A percentile compares a stretch with the other conserved stretches of the same genome.
phyloP scores from a whole-genome alignment of 2,797 vertebrate genomes.

The Adrianichthys oophorus region DNA sequence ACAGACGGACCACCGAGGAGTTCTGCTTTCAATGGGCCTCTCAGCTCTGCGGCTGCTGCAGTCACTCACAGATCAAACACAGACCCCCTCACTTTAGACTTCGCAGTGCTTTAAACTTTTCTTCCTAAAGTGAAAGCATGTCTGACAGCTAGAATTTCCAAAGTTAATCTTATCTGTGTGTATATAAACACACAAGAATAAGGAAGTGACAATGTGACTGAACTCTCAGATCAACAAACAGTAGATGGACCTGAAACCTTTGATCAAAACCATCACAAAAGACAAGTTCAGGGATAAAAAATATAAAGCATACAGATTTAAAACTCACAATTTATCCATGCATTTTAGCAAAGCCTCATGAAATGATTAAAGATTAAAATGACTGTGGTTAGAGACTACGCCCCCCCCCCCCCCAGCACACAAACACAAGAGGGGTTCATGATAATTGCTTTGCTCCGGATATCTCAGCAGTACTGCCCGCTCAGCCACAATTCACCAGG shows the following conservation, averaged over 20 bases:
- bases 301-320: too few species aligned
- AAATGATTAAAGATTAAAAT: conserved; percentile 68
- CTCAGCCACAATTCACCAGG: conserved; percentile 48
- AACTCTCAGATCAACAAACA: conserved; percentile 30
- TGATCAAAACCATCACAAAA: too few species aligned
- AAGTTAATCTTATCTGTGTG: conserved; percentile 64
- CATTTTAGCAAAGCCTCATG: conserved; percentile 7
- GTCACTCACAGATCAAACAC: conserved; percentile 66
- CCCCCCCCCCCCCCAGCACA: conserved; percentile 16
- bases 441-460: conserved; percentile 77
- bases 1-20: conserved; percentile 76
- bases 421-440: conserved; percentile 67
- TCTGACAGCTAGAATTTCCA: conserved; percentile 56
- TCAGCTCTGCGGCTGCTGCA: conserved; percentile 71
- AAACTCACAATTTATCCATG: not conserved
- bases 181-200: conserved; percentile 71
- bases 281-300: too few species aligned
- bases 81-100: conserved; percentile 24
- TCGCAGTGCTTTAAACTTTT: conserved; percentile 43
- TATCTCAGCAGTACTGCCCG: conserved; percentile 55
- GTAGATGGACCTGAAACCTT: not conserved
- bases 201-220: conserved; percentile 33
- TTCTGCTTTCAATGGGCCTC: conserved; percentile 59
- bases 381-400: conserved; percentile 54
- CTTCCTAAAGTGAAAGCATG: conserved; percentile 48